Evolutionary conservation across 1,140 invertebrate species (phyloP).

Genomic region (Megalonaias nervosa): DNA sequence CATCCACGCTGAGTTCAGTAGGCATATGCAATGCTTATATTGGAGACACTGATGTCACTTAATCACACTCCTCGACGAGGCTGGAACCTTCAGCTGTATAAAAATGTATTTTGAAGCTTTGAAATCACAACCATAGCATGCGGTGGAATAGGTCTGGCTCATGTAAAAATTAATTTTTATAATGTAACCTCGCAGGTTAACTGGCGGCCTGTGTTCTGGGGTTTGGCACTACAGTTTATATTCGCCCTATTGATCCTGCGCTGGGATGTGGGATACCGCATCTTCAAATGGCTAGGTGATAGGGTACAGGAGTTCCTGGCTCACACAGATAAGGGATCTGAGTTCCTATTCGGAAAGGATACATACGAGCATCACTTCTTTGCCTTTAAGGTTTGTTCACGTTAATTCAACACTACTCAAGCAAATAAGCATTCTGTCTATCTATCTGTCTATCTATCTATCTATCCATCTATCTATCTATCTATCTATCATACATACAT

Average conservation of each 20-base stretch:
- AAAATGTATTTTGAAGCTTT: neutral
- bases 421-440: no score
- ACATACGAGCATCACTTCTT: slow-evolving; percentile 61
- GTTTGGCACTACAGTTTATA: slow-evolving; percentile 87
- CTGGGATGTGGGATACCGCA: slow-evolving; percentile 83
- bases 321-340: slow-evolving; percentile 84
- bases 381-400: slow-evolving; percentile 58
- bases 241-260: slow-evolving; percentile 90
- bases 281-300: slow-evolving; percentile 86
- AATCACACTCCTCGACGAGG: neutral
- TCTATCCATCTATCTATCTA: no score
- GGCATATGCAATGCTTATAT: no score
- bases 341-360: slow-evolving; percentile 87
- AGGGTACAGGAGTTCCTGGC: slow-evolving; percentile 82
- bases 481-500: no score
- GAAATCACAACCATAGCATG: neutral
- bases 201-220: slow-evolving; percentile 74
- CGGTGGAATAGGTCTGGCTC: neutral
- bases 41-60: neutral
- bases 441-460: no score
- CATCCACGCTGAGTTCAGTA: no score
- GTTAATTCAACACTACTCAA: neutral
- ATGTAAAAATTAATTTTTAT: neutral
- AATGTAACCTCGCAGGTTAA: slow-evolving; percentile 52
- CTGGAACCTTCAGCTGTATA: neutral